Base-by-base conservation (phyloP, 2,888 invertebrate genomes). In the Drosophila prolongata region DNA sequence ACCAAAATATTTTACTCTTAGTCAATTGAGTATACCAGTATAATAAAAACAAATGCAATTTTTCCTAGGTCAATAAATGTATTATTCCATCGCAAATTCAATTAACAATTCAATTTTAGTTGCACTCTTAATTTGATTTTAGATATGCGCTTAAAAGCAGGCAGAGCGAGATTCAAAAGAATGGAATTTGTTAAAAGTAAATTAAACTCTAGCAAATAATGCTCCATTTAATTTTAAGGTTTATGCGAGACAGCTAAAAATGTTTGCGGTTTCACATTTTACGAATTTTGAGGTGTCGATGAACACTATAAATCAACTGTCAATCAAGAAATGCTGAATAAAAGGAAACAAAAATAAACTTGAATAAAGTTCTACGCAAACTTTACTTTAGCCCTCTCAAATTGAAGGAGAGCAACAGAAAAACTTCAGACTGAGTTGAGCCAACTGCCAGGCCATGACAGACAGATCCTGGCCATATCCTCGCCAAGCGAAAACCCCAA, bases 261-360 rank as follows among this genome's bases (percentile, higher is more conserved):
- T 5, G 2, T 1, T 30, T 5, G 11, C 3, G 13, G 37, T 11
- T 44, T 11, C 24, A 9, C 24, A 3, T 44, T 27, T 16, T 30
- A 9, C 9, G 24, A n/a, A 16, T 43, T 61, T 42, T 49, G 62
- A 30, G 49, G 42, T 64, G 42, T 49, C 62, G 47, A 43, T 43
- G 42, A 61, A 67, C 40, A 35, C 55, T 55, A 66, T 66, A 65
- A 53, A 65, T 65, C 65, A 66, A 54, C 67, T 66, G 65, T 66
- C 67, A 67, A 66, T 66, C 65, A 66, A 35, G 54, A 47, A 46
- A 47, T 46, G 35, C 54, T 66, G 40, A 66, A 46, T 54, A 47
- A 67, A 66, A 53, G 62, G 44, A 66, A 66, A 54, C 67, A 66
- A 9, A 47, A 34, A 47, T 42, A 66, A 54, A 66, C 54, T 54